These are phyloP conservation scores for Pachydiplax longipennis DNA, from an alignment of 2,888 invertebrate species.

Conservation along the genomic window DNA sequence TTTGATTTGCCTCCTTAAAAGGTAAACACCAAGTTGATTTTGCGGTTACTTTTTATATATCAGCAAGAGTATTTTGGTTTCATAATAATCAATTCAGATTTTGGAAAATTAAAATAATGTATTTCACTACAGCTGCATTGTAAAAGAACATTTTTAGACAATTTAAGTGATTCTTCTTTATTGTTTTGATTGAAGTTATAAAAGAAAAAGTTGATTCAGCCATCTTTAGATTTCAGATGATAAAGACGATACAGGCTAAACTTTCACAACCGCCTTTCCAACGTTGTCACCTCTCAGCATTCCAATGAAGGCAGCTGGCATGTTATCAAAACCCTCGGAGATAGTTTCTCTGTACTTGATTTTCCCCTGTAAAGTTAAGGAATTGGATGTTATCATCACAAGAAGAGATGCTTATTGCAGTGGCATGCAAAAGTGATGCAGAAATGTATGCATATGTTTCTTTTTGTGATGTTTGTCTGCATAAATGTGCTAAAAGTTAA, in stretches of 20 bases:
- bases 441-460: not conserved
- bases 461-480: not conserved
- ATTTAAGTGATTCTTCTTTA: not conserved
- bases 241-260: slow-evolving; percentile 53
- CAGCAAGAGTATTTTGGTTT: no score
- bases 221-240: not conserved
- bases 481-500: not conserved
- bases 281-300: slow-evolving; percentile 71
- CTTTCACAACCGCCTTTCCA: slow-evolving; percentile 75
- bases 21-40: not conserved
- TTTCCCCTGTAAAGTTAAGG: slow-evolving; percentile 64
- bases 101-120: not conserved
- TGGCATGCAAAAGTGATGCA: not conserved
- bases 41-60: not conserved
- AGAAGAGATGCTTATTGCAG: not conserved
- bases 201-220: not conserved
- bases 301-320: slow-evolving; percentile 73
- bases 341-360: slow-evolving; percentile 73
- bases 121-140: not conserved
- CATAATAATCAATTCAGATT: no score
- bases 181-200: not conserved
- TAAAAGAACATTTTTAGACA: not conserved
- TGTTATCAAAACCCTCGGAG: slow-evolving; percentile 76
- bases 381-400: not conserved
- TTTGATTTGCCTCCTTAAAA: not conserved